These are phyloP conservation scores for Gambusia yucatana DNA, from an alignment of 2,797 vertebrate genomes.

Conservation along the genomic window DNA sequence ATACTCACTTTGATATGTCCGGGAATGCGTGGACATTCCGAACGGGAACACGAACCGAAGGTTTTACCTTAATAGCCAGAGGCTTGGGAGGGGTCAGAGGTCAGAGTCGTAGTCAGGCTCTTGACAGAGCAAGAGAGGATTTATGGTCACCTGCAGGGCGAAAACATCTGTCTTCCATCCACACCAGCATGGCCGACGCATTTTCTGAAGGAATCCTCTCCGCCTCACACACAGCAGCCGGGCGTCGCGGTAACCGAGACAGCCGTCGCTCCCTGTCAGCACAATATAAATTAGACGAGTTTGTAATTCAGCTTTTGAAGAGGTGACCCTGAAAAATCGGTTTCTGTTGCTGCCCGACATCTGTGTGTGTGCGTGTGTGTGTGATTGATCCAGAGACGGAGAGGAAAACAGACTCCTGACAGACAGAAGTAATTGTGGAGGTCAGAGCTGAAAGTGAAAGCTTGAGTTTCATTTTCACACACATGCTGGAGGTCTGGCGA, in stretches of 20 bases:
- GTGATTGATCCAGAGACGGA: neutral
- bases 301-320: conserved; percentile 42
- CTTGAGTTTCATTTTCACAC: conserved; percentile 32
- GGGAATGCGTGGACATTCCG: neutral
- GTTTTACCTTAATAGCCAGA: neutral
- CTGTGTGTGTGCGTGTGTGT: neutral
- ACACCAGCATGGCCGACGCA: neutral
- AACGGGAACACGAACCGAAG: neutral
- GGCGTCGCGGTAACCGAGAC: conserved; percentile 17
- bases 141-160: conserved; percentile 21
- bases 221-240: neutral
- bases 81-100: neutral
- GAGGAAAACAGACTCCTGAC: conserved; percentile 26
- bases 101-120: conserved; percentile 13
- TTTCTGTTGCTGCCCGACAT: conserved; percentile 13
- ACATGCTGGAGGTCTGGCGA: conserved; percentile 7
- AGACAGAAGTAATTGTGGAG: conserved; percentile 24
- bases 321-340: conserved; percentile 26
- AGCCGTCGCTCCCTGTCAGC: neutral
- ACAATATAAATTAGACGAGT: conserved; percentile 4
- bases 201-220: neutral
- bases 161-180: neutral
- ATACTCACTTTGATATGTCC: neutral
- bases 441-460: conserved; percentile 33
- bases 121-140: neutral